Base-by-base conservation (phyloP, 2,888 invertebrate genomes). In the Lycophotia porphyrea region DNA sequence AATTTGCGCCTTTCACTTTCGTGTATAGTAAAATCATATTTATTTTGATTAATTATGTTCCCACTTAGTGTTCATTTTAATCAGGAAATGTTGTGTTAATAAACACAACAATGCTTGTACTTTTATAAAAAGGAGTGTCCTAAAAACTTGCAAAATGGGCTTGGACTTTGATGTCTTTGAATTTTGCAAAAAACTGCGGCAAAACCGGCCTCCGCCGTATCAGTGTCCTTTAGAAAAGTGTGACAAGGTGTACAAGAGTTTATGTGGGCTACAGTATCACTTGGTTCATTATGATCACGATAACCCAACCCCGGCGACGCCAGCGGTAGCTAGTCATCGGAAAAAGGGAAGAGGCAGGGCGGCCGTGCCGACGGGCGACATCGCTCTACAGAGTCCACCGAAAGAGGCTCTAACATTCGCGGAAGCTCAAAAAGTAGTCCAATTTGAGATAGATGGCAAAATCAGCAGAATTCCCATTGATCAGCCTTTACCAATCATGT, bases 191-290 rank as follows among this genome's bases (percentile, higher is more conserved):
- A 98, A 98, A 95, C 97, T 98, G 85, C 97, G 97, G 77, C 98
- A 98, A 87, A 98, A 98, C 91, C 98, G 98, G 91, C 97, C 97
- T 70, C 98, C 99, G 71, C 99, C 99, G 70, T 99, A 98, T 94
- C 97, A 98, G 89, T 99, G 99, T 91, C 99, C 99, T 15, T 97
- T 98, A 71, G 97, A 98, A 88, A 98, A 98, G 90, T 99, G 99
- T 95, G 98, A 98, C 86, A 98, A 98, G 92, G 97, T 98, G 36
- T 99, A 99, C 94, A 98, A 98, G 94, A 98, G 98, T 81, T 97
- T 98, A 83, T 98, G 98, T 84, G 99, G 99, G 1, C 97, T 99
- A 87, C 98, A 98, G 91, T 98, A 98, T 92, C 99, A 99, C 92
- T 94, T 99, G 87, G 98, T 98, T 84, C 98, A 98, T 92, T 98